phyloP scores from a whole-genome alignment of 92 coral and sea anemone genomes.

The Palythoa heliodiscus region DNA sequence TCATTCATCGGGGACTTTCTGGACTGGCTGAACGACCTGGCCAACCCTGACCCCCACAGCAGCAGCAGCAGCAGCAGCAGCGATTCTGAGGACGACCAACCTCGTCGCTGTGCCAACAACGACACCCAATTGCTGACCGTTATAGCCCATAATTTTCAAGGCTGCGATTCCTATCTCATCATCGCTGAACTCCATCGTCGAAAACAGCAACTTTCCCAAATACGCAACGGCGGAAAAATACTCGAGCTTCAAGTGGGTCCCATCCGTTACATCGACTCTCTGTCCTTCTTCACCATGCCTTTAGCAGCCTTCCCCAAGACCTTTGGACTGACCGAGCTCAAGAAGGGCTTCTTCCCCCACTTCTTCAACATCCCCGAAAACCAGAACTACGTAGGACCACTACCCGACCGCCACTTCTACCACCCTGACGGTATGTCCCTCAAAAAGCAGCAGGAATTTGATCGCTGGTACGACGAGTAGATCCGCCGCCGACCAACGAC shows the following conservation, averaged over 20 bases:
- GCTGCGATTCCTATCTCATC: constrained; percentile 1
- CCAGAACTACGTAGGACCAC: constrained; percentile 16
- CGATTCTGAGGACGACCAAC: too few species aligned
- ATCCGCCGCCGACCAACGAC: too few species aligned
- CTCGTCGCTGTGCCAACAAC: neutral
- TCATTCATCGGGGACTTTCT: neutral
- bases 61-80: too few species aligned
- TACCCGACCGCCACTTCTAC: neutral
- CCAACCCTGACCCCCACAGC: neutral
- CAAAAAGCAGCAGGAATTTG: too few species aligned
- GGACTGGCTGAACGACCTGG: neutral
- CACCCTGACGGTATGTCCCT: too few species aligned
- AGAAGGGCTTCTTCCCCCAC: constrained; percentile 12
- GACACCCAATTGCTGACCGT: too few species aligned
- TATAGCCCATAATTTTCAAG: neutral
- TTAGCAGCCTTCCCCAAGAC: neutral
- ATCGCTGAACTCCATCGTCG: neutral
- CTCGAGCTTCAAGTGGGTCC: neutral
- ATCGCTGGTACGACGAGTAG: too few species aligned
- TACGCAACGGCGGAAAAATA: constrained; percentile 21
- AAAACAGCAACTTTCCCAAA: neutral
- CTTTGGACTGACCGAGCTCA: neutral
- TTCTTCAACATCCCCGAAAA: constrained; percentile 7
- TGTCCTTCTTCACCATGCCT: neutral
- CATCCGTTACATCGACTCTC: neutral